A percentile compares a stretch with the other conserved stretches of the same genome.
phyloP scores from a whole-genome alignment of 2,113 vertebrate species.

The Nycticebus coucang region DNA sequence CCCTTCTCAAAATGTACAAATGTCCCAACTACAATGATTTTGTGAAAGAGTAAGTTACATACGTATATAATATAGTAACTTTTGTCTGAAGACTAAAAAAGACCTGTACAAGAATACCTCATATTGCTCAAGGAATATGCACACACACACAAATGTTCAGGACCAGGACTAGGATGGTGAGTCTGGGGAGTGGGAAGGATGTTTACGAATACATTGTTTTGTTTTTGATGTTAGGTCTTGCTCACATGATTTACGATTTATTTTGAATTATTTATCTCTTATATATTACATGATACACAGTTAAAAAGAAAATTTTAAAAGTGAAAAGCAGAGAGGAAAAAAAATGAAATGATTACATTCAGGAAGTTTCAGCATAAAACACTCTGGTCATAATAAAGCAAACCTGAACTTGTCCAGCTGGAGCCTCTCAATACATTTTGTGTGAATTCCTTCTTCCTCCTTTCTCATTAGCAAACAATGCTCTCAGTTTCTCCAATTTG shows the following conservation, averaged over 20 bases:
- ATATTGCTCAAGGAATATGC: not conserved
- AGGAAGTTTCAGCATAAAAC: not conserved
- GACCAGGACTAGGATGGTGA: not conserved
- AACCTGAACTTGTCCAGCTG: not conserved
- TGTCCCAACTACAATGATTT: not conserved
- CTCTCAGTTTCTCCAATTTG: not conserved
- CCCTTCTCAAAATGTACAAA: not conserved
- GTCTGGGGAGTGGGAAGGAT: not conserved
- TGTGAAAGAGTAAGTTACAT: not conserved
- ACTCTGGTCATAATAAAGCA: not conserved
- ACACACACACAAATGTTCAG: not conserved
- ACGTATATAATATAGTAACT: not conserved
- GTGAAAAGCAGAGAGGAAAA: not conserved
- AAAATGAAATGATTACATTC: not conserved
- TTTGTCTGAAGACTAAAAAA: not conserved
- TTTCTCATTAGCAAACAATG: not conserved
- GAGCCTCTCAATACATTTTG: not conserved
- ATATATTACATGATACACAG: not conserved
- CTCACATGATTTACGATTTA: not conserved
- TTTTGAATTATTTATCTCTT: not conserved
- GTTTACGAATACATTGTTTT: not conserved
- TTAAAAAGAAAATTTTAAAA: not conserved
- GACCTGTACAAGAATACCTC: not conserved
- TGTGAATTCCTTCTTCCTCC: not conserved
- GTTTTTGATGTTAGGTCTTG: not conserved